Evolutionary conservation across 2,113 vertebrate species (phyloP), one percentile per base, ranked within the genome.

Genomic region (Nicator chloris): DNA sequence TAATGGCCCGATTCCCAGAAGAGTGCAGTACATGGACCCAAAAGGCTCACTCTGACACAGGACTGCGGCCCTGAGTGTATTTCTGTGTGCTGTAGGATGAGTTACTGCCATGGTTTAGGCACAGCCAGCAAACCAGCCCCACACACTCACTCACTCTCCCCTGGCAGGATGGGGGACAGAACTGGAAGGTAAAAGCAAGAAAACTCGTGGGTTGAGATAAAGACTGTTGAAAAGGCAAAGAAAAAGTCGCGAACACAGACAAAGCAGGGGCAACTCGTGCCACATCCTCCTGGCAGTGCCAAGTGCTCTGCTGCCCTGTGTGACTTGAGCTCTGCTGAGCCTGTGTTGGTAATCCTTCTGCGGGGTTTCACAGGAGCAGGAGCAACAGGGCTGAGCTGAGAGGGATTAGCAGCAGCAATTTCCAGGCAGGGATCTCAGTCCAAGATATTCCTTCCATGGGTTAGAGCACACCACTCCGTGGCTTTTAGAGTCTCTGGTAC

Each of bases 1-100:
- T 96, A 92, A 95, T 92, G 90, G 81, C 66, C 82, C 39, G 28
- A 7, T 80, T 91, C 93, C 85, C 82, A 85, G 84, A 40, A 49
- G 90, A 90, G 14, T 3, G 1, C 16, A 60, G 78, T 26, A 90
- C 78, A 45, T 30, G 61, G 56, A 68, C 87, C 78, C 92, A n/a
- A 47, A 89, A 86, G 81, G 17, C 72, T 95, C 30, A 2, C 16
- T 71, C 51, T 1, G 1, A 49, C 77, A 44, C 47, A 9, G 3
- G 64, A 5, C 65, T 49, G 83, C 7, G 30, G 80, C 88, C 92
- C 90, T 94, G 39, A 20, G 76, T 80, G 66, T 33, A 15, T 57
- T 86, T 83, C n/a, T 71, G 22, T 61, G 49, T 9, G 2, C 5
- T 89, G 63, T 84, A 63, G 64, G 60, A 77, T 77, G 60, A 78